Base-by-base conservation (phyloP, 2,113 vertebrate genomes). In the Oxyruncus cristatus region DNA sequence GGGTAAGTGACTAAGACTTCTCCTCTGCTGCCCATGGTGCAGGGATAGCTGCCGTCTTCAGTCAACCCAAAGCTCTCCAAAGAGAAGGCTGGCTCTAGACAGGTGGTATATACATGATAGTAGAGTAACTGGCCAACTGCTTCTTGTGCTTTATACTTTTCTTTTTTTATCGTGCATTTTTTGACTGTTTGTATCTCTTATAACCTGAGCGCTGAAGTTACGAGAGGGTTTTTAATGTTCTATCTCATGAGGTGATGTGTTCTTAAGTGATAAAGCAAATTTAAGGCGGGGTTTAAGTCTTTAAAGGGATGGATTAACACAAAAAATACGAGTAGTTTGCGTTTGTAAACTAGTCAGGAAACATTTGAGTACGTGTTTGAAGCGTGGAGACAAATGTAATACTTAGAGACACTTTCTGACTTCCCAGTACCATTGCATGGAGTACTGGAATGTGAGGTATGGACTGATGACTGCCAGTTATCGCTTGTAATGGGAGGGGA, bases 1-100 rank as follows among this genome's bases (percentile, higher is more conserved):
- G 98, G 98, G 98, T 98, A 98, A 98, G 98, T 98, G 98, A 98
- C 98, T 98, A 98, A 98, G 98, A 98, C 98, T 98, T 98, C 98
- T 98, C 98, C 98, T 98, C 98, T 98, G 97, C 98, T 98, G 98
- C 98, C 98, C 98, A 98, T 98, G 98, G 98, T 98, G 98, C 98
- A 98, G 98, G 98, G 98, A 98, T 98, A 98, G 98, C 98, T 98
- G 98, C 98, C 98, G 97, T 98, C 98, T 98, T 98, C 98, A 98
- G 98, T 98, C 98, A 98, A 97, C 97, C 98, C 98, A 97, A 98
- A 98, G 98, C 98, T 98, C 97, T 98, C 94, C 98, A 89, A 95
- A 97, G 98, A 98, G 98, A 98, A 98, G 98, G 98, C 98, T 97
- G 98, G 94, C 98, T 98, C 98, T 98, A 98, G 98, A 98, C 98